Evolutionary conservation across 92 coral and sea anemone genomes (phyloP), one percentile per base, ranked within the genome.

Genomic region (Epizoanthus ramosus): DNA sequence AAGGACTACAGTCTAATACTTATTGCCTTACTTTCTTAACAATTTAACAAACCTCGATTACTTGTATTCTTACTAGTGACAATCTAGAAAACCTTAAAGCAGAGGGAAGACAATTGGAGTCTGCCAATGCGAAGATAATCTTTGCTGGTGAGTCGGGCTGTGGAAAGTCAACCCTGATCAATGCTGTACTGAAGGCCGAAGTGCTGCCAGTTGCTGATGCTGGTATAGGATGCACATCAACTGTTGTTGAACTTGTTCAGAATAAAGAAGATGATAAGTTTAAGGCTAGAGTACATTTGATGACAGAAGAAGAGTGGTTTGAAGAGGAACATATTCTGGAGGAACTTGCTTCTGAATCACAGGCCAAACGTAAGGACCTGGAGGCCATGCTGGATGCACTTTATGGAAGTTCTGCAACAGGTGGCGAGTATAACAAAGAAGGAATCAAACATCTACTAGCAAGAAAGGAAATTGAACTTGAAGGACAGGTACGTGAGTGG

Each of bases 281-380:
- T 52, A 25, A 74, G 57, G 79, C 79, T 8, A 74, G 53, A 63
- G 45, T 74, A 23, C 25, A 16, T 41, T 74, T 74, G 54, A 23
- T 74, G 28, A 0, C 10, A 2, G 39, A 53, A 23, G 25, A 74
- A 16, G 79, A 74, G 39, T 74, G 79, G 79, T 17, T 23, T 8
- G 24, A 15, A 21, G 47, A 74, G 43, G 15, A 7, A 52, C 18
- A 4, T 0, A 18, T 24, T 13, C 19, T 54, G 24, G n/a, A 13
- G 19, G 31, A 14, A 24, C 24, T 6, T 53, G 65, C 79, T 1
- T 56, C 19, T 8, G 65, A 53, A 2, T 61, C 16, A 24, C 63
- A 24, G 13, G 68, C 37, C 16, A 41, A 67, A 50, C 54, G 8
- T 9, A 41, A 25, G 22, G 47, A 71, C 33, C 28, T 31, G 37